Base-by-base conservation (phyloP, 1,140 invertebrate genomes). In the Muscidifurax raptorellus region DNA sequence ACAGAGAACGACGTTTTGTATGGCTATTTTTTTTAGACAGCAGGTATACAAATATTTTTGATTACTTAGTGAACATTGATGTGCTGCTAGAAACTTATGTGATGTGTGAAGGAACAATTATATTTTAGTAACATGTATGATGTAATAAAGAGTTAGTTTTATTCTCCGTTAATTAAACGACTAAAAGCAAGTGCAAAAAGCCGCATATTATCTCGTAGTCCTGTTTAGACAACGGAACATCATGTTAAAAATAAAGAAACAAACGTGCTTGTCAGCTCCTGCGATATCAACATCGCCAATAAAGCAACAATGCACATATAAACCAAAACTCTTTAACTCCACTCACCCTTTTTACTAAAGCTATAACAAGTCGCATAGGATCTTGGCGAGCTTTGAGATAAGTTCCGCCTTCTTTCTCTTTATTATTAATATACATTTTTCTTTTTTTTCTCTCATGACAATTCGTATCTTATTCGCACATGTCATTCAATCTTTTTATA, bases 291-390 rank as follows among this genome's bases (percentile, higher is more conserved):
- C 30, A 27, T 69, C 83, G 86, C 89, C 85, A 90, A 90, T 90
- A 90, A 90, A 90, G 85, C 80, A 86, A 66, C 85, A 88, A 36
- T 89, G 64, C 86, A 44, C 83, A 89, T 81, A 88, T 80, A 86
- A 78, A 78, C n/a, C n/a, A 86, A 71, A 78, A 87, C 25, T 47
- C 59, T 59, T 77, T 86, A 66, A 86, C 74, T 87, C 72, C 84
- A 74, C 36, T 75, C 10, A 75, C 40, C 27, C n/a, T 74, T 88
- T 69, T 86, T 77, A 78, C 71, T 82, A 52, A 75, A 86, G 80
- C 67, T 40, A 86, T 79, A 74, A 85, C 85, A 85, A 77, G 76
- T 86, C 84, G 76, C 76, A 85, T 86, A 88, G 86, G 86, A 87
- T 44, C 86, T 69, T 86, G 80, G 81, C 86, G 84, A 87, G 81